Base-by-base conservation (phyloP, 2,888 invertebrate species). In the Diachrysia chrysitis region DNA sequence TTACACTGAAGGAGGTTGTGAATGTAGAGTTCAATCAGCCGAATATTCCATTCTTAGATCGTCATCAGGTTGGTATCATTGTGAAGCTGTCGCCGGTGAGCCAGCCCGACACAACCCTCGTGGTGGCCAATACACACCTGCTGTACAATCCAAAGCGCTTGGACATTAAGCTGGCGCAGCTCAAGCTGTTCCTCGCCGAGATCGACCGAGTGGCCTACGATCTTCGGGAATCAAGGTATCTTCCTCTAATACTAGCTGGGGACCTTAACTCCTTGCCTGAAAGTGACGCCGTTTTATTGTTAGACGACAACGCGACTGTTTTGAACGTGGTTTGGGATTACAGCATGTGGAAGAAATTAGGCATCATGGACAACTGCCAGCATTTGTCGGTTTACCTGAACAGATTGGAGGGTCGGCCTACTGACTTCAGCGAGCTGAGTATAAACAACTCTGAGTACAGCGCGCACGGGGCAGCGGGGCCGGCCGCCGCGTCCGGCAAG, bases 11-110 rank as follows among this genome's bases (percentile, higher is more conserved):
- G 9, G 54, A 54, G 7, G 7, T n/a, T 54, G 16, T 54, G 7
- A 57, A 58, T 21, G 71, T 71, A 9, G 65, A 71, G 58, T 71
- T 71, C 3, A 12, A 55, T 9, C 71, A 71, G 55, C 65, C 58
- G 10, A 42, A 58, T 23, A 16, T 60, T 16, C 37, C 4, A 10
- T 48, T 16, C 12, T 2, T 71, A 35, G 29, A 55, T 14, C 65
- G 57, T 23, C 46, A 71, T 16, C 60, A 69, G n/a, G 37, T 70
- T 7, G 70, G 63, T 7, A 29, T 70, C 7, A 71, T 61, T 0
- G 29, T 54, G 29, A 61, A 71, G 19, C 10, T 71, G n/a, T 64
- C 10, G 21, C 19, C 72, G 0, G 17, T 23, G n/a, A 55, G 6
- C 7, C 23, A 54, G 29, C 53, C 57, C 2, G 35, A 17, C 10